These are phyloP conservation scores for Oxytorus armatus DNA, from an alignment of 2,888 invertebrate genomes.

Conservation along the genomic window DNA sequence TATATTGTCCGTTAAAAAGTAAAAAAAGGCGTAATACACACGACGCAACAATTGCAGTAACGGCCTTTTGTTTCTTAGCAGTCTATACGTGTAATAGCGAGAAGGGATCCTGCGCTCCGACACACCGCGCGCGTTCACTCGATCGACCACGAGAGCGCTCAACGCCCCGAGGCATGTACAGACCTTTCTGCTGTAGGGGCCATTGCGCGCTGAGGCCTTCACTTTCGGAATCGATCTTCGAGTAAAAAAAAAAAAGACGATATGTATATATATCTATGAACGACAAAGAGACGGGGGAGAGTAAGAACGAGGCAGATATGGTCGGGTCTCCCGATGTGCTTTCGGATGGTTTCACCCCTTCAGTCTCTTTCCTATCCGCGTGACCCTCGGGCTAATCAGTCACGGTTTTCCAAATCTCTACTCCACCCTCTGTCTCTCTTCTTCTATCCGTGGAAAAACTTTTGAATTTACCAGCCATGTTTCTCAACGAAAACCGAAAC, in stretches of 20 bases:
- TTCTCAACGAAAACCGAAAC: conserved; percentile 24
- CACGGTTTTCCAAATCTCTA: conserved; percentile 55
- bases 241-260: conserved; percentile 27
- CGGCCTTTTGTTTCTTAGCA: neutral
- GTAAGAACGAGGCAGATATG: conserved; percentile 46
- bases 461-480: conserved; percentile 19
- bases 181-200: conserved; percentile 38
- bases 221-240: conserved; percentile 61
- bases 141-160: conserved; percentile 62
- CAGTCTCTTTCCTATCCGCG: conserved; percentile 53
- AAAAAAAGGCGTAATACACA: neutral
- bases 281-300: conserved; percentile 31
- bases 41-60: neutral
- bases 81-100: conserved; percentile 3
- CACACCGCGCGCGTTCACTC: conserved; percentile 58
- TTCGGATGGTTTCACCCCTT: conserved; percentile 51
- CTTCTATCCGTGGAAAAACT: neutral
- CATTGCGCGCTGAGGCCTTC: conserved; percentile 58
- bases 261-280: conserved; percentile 21
- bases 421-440: conserved; percentile 14
- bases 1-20: neutral
- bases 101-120: conserved; percentile 56
- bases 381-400: conserved; percentile 62
- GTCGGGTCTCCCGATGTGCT: conserved; percentile 24
- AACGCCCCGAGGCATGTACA: conserved; percentile 50